Base-by-base conservation (phyloP, 1,140 invertebrate species). In the Tetramorium simillimum region DNA sequence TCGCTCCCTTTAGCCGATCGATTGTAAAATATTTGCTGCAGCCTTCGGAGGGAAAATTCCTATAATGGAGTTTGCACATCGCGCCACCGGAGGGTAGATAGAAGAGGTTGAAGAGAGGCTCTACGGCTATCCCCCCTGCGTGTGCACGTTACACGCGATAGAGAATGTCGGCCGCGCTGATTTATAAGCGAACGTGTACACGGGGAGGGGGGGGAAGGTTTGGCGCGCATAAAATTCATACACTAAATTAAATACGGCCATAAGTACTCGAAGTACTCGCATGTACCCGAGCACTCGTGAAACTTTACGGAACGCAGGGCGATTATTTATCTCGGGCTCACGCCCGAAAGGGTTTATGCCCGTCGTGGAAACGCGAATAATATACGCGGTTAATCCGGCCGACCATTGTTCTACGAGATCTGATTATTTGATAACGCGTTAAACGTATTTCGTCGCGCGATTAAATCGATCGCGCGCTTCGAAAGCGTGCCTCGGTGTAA, bases 11-110 rank as follows among this genome's bases (percentile, higher is more conserved):
- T 88, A 56, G 77, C 60, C 80, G 89, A 89, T 90, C 89, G 89
- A 89, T 89, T 81, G 89, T 89, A 53, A 90, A 90, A 89, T 88
- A 88, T 85, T 81, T 84, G 77, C 72, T 78, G 77, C 72, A 84
- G 60, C 56, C 72, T 53, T 73, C 76, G 53, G 65, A 76, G 60
- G 65, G 82, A 90, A 88, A 88, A 90, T 88, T 88, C 33, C 86
- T 78, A 88, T 86, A 88, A 88, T 65, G 82, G 65, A 86, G 70
- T 86, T 76, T 86, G 56, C 72, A 78, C 86, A 63, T 86, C 63
- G 82, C 40, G 56, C 37, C 40, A 73, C 10, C 81, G 72, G 46
- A 86, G 82, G 87, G 88, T 89, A 16, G 75, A 28, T 56, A 62
- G 65, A 3, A 16, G n/a, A 56, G 51, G n/a, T 24, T 7, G 72